Evolutionary conservation across 1,140 invertebrate genomes (phyloP).

Genomic region (Penaeus vannamei): DNA sequence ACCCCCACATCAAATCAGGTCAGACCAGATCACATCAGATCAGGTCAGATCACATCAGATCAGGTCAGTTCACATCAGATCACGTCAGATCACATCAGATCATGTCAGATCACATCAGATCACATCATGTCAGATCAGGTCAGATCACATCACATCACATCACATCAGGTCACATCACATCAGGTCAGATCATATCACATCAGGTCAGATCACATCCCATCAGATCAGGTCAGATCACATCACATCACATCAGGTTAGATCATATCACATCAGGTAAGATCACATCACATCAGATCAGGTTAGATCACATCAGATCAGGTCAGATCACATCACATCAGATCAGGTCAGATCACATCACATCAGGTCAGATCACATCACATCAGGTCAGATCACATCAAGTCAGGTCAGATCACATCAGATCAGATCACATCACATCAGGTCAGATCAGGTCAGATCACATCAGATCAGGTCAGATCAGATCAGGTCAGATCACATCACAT

Average conservation of each 20-base stretch:
- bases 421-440: conserved; percentile 4
- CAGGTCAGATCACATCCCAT: no score
- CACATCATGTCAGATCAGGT: no score
- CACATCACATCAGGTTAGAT: no score
- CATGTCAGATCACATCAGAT: no score
- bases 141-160: no score
- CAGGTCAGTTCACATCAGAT: neutral
- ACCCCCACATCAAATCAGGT: neutral
- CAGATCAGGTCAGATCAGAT: conserved; percentile 6
- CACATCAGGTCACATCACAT: no score
- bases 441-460: neutral
- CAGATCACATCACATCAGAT: neutral
- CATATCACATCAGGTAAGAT: no score
- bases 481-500: neutral
- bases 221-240: no score
- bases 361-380: conserved; percentile 5
- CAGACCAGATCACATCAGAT: neutral
- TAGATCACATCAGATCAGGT: neutral
- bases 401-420: neutral
- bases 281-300: neutral
- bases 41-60: neutral
- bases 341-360: neutral
- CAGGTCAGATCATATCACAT: no score
- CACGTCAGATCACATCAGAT: conserved; percentile 2
- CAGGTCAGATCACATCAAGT: no score